phyloP scores from a whole-genome alignment of 2,888 invertebrate genomes.

The Eristalis tenax region DNA sequence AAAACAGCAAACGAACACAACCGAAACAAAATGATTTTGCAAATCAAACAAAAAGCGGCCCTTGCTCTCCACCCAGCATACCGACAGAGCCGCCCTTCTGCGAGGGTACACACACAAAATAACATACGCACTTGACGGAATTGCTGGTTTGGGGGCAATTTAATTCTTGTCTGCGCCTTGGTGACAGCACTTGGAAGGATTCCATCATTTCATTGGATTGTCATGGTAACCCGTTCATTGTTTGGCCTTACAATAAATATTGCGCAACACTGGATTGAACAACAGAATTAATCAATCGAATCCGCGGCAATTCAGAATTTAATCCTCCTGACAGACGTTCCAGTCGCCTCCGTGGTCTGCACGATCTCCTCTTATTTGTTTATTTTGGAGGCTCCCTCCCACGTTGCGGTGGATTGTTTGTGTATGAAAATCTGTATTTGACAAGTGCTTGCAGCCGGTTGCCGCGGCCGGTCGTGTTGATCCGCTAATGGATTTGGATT shows the following conservation, averaged over 20 bases:
- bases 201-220: not conserved
- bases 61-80: not conserved
- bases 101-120: slow-evolving; percentile 25
- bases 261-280: slow-evolving; percentile 6
- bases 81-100: not conserved
- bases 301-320: slow-evolving; percentile 26
- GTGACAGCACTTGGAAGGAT: slow-evolving; percentile 17
- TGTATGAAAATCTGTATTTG: not conserved
- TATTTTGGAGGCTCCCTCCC: not conserved
- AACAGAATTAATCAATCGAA: slow-evolving; percentile 38
- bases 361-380: slow-evolving; percentile 35
- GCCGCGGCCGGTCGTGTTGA: not conserved
- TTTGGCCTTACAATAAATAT: not conserved
- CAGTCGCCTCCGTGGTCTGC: not conserved
- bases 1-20: slow-evolving; percentile 12
- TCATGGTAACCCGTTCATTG: slow-evolving; percentile 12
- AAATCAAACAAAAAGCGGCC: slow-evolving; percentile 7
- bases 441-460: no score
- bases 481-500: not conserved
- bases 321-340: slow-evolving; percentile 25
- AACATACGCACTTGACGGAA: not conserved
- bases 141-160: slow-evolving; percentile 3
- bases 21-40: slow-evolving; percentile 1
- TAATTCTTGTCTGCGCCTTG: slow-evolving; percentile 14
- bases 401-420: not conserved